A percentile compares a stretch with the other conserved stretches of the same genome.
These are phyloP conservation scores for Eidolon helvum DNA, from an alignment of 2,113 vertebrate genomes.

Conservation along the genomic window DNA sequence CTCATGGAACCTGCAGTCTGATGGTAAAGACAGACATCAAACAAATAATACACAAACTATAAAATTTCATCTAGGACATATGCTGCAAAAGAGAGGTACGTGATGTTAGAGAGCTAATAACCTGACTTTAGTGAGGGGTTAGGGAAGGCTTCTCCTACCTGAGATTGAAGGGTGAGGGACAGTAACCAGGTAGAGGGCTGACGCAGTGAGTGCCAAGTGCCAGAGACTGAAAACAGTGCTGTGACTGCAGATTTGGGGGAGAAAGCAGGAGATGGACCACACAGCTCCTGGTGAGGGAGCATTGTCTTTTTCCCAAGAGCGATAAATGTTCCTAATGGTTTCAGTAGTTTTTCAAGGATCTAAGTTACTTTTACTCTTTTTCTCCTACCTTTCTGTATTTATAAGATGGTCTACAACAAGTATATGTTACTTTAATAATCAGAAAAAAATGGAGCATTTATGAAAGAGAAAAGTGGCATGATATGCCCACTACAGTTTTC, in stretches of 20 bases:
- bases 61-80: background rate
- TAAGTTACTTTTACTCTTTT: background rate
- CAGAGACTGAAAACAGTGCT: background rate
- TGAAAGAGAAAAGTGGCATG: background rate
- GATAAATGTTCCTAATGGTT: background rate
- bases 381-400: background rate
- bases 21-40: background rate
- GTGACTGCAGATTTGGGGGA: background rate
- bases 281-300: background rate
- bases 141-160: background rate
- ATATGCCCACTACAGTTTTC: background rate
- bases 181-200: background rate
- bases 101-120: background rate
- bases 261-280: background rate
- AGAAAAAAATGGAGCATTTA: background rate
- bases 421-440: background rate
- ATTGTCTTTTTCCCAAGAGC: background rate
- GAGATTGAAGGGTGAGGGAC: background rate
- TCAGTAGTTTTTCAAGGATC: background rate
- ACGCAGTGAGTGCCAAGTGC: fast-evolving
- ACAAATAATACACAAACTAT: background rate
- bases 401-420: background rate
- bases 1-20: background rate
- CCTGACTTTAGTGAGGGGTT: background rate
- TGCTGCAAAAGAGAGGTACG: background rate